Conservation (phyloP, 92 coral and sea anemone genomes). For the Porites evermanni region DNA sequence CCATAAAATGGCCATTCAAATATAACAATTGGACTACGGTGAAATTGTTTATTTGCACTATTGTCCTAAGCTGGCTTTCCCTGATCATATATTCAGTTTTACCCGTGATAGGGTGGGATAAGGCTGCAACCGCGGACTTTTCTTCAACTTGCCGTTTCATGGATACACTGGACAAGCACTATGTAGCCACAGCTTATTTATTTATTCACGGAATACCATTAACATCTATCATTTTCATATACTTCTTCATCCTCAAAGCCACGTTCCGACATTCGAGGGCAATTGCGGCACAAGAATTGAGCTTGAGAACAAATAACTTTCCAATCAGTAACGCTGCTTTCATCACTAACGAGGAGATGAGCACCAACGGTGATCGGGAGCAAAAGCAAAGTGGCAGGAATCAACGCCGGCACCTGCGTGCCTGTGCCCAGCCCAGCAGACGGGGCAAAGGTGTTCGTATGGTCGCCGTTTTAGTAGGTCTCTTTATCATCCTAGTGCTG, state of each 20-base stretch:
- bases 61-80: conserved; percentile 25
- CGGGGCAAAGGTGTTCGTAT: conserved; percentile 37
- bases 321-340: not conserved
- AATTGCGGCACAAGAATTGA: conserved; percentile 46
- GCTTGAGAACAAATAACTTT: conserved; percentile 5
- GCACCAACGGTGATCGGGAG: conserved; percentile 20
- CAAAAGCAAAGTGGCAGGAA: not conserved
- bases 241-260: conserved; percentile 34
- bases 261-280: conserved; percentile 36
- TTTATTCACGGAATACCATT: conserved; percentile 37
- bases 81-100: conserved; percentile 25
- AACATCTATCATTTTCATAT: conserved; percentile 8
- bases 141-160: conserved; percentile 32
- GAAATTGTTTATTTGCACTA: not conserved
- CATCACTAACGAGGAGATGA: conserved; percentile 3
- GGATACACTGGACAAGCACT: not conserved
- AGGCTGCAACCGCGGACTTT: not conserved
- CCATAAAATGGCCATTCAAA: conserved; percentile 55
- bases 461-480: conserved; percentile 47
- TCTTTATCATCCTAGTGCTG: conserved; percentile 46
- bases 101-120: conserved; percentile 48
- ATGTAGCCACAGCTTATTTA: not conserved
- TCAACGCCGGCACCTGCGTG: not conserved
- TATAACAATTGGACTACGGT: conserved; percentile 14
- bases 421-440: not conserved